Percentiles rank a stretch among this genome's conserved stretches.
Conservation (phyloP, 2,797 vertebrate species). For the Euthynnus affinis region DNA sequence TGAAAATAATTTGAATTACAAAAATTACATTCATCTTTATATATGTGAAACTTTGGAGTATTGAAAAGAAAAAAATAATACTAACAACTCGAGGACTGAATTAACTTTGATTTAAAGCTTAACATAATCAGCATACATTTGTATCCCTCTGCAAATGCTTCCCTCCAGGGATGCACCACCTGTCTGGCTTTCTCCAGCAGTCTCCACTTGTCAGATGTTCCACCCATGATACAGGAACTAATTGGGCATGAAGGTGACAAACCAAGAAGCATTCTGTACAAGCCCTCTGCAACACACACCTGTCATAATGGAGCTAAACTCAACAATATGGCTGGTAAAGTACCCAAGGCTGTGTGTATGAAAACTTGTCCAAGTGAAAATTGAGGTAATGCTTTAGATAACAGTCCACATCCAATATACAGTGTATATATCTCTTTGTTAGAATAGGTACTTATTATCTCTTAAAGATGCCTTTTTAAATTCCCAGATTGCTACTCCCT, state of each 20-base stretch:
- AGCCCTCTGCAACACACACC: slow-evolving; percentile 72
- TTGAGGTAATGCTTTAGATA: neutral
- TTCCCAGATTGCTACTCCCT: too few species aligned
- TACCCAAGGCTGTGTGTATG: slow-evolving; percentile 19
- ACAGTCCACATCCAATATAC: too few species aligned
- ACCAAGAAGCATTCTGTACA: slow-evolving; percentile 73
- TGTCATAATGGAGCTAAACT: slow-evolving; percentile 69
- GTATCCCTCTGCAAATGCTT: slow-evolving; percentile 38
- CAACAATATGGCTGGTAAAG: slow-evolving; percentile 48
- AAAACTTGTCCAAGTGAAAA: slow-evolving; percentile 31
- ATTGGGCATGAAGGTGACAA: slow-evolving; percentile 83
- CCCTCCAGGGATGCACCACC: slow-evolving; percentile 58
- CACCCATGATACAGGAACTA: slow-evolving; percentile 72
- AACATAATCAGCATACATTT: slow-evolving; percentile 53
- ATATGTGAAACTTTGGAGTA: neutral
- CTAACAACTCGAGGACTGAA: neutral
- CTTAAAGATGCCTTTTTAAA: too few species aligned
- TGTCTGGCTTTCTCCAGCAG: slow-evolving; percentile 61
- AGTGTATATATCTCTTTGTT: too few species aligned
- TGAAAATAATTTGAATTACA: neutral
- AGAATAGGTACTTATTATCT: too few species aligned
- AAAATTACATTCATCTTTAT: neutral
- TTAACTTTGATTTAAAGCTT: slow-evolving; percentile 47
- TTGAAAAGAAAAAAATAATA: neutral
- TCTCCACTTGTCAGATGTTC: slow-evolving; percentile 75